Evolutionary conservation across 2,113 vertebrate species (phyloP), one percentile per base, ranked within the genome.

Genomic region (Epinephelus moara): DNA sequence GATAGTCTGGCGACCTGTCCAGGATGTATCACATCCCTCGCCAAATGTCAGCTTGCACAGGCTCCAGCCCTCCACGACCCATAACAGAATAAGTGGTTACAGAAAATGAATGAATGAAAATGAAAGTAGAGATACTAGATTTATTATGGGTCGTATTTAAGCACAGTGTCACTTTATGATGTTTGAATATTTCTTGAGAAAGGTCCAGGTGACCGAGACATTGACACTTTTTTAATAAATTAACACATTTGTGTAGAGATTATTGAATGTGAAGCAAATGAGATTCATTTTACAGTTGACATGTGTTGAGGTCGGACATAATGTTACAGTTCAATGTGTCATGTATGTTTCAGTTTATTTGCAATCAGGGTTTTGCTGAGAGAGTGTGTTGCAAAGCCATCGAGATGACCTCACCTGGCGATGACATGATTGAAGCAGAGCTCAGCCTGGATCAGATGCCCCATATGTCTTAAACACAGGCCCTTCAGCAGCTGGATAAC

Each of bases 401-500:
- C 19, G 33, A 7, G 23, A 49, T 19, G 45, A 52, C 10, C 80
- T 82, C 64, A 95, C 95, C 92, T 94, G 73, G 93, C 86, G 57
- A 92, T 88, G 19, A 96, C 88, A 0, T 88, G 70, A 15, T 82
- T 93, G 76, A 96, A 96, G 85, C 94, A 95, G 27, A 72, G 53
- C 88, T 96, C 94, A 0, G 95, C 95, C 64, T 94, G 80, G 50
- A 70, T 68, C 67, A 94, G 75, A 1, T 33, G 79, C 0, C 93
- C 94, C 75, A 94, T 57, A 17, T 95, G 84, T 73, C 88, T 94
- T 21, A 96, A 80, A 81, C 95, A 96, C 73, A 96, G 70, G 5
- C 95, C 95, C 82, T 96, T 96, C 66, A 96, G 80, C 76, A 95
- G 90, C 89, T 95, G 93, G 33, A 95, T 70, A 11, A 96, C 45